Conservation (phyloP, 1,140 invertebrate species). For the Drosophila lowei region DNA sequence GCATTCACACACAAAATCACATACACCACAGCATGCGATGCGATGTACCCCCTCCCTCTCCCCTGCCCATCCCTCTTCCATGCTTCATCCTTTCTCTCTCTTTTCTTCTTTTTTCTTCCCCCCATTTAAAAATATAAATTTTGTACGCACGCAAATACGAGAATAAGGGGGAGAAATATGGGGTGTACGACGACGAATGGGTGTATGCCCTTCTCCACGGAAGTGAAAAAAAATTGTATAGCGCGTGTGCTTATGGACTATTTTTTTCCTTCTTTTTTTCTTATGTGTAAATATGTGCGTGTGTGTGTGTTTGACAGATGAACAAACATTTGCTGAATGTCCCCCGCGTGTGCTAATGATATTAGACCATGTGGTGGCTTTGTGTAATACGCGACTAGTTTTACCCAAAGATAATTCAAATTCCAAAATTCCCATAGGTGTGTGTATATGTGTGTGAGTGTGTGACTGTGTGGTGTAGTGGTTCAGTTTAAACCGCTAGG, state of each 20-base stretch:
- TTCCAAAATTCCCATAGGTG: conserved; percentile 6
- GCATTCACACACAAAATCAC: conserved; percentile 21
- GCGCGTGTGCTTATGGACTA: conserved; percentile 7
- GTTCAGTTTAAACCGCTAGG: not conserved
- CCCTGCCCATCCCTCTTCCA: no score
- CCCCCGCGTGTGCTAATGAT: not conserved
- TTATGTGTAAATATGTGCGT: not conserved
- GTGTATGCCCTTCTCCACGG: conserved; percentile 18
- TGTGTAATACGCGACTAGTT: not conserved
- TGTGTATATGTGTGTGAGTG: not conserved
- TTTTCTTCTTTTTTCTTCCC: not conserved
- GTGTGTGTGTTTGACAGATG: conserved; percentile 4
- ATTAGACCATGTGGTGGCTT: conserved; percentile 14
- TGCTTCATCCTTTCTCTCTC: no score
- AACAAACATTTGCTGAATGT: conserved; percentile 3
- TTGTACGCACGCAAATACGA: not conserved
- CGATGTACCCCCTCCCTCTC: no score
- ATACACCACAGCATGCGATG: conserved; percentile 5
- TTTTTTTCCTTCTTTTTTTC: not conserved
- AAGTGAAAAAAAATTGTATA: conserved; percentile 28
- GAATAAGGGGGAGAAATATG: not conserved
- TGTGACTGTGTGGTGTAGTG: not conserved
- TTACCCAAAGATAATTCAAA: conserved; percentile 1
- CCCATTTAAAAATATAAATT: conserved; percentile 2
- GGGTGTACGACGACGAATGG: conserved; percentile 17